Base-by-base conservation (phyloP, 2,888 invertebrate species). In the Amorpha juglandis region DNA sequence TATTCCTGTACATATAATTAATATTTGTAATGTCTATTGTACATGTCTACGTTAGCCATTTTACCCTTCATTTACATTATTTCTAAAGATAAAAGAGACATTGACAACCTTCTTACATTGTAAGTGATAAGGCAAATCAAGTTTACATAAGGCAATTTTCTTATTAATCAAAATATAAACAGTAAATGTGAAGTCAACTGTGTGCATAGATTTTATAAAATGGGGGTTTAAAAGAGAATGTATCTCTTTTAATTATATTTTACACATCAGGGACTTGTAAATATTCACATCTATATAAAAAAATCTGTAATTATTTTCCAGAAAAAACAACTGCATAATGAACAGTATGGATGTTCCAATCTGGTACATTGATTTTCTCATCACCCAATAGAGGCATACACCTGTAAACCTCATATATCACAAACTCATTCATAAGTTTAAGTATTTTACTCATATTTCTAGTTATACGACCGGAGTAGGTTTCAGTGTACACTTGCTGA, bases 371-470 rank as follows among this genome's bases (percentile, higher is more conserved):
- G 4, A 82, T 76, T 19, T 78, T 75, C 68, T 92, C 92, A 74
- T 86, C 83, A 0, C 92, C 92, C 45, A 92, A 68, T 0, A 92
- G 72, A 0, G 92, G 92, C 91, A 92, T 92, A 74, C 91, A 90
- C 68, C 88, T 78, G 70, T 92, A 92, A 0, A 78, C 71, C 70
- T 92, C 92, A 21, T 88, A 70, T 14, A 92, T 78, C 2, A 82
- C 78, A 66, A 90, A 84, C 7, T 86, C 71, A 38, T 74, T 74
- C 9, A 80, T 66, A 12, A 70, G 62, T 6, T 80, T 71, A 14
- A 81, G 58, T 16, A 79, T 65, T 65, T 78, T 85, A 1, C 78
- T 74, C 14, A 84, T 68, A 67, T 84, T 84, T 45, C 91, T 81
- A 12, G 92, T 91, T 1, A 87, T 63, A 21, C 75, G 68, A 35